Percentiles rank a stretch among this genome's conserved stretches.
Conservation (phyloP, 2,113 vertebrate species). For the Pseudorasbora parva region DNA sequence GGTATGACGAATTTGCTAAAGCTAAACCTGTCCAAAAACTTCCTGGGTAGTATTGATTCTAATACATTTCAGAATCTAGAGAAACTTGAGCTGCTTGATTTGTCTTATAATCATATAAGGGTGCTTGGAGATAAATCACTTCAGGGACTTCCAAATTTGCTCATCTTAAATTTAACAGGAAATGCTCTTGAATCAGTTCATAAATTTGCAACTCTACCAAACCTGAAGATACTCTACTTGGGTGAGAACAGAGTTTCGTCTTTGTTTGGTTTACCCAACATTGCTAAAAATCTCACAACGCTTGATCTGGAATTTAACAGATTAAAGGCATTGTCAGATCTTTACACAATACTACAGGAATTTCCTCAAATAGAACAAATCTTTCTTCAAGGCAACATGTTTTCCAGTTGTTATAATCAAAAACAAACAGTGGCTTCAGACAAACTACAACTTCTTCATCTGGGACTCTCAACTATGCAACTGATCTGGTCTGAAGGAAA, state of each 20-base stretch:
- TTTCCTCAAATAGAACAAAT: slow-evolving; percentile 68
- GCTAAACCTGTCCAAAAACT: slow-evolving; percentile 84
- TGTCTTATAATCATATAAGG: slow-evolving; percentile 88
- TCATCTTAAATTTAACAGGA: slow-evolving; percentile 75
- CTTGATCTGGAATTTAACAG: slow-evolving; percentile 79
- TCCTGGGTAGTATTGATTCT: slow-evolving; percentile 81
- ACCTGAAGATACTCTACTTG: slow-evolving; percentile 65
- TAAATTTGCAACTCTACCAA: slow-evolving; percentile 67
- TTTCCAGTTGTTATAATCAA: slow-evolving; percentile 73
- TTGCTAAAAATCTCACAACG: slow-evolving; percentile 49
- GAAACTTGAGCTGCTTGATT: slow-evolving; percentile 72
- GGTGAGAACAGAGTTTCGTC: slow-evolving; percentile 78
- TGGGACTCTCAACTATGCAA: slow-evolving; percentile 81
- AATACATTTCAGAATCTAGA: slow-evolving; percentile 76
- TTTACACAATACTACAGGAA: slow-evolving; percentile 72
- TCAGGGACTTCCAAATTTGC: slow-evolving; percentile 68
- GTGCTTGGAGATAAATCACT: slow-evolving; percentile 73
- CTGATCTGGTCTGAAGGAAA: slow-evolving; percentile 76
- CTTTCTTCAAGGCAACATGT: slow-evolving; percentile 75
- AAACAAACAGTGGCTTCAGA: slow-evolving; percentile 38
- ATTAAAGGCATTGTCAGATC: slow-evolving; percentile 70
- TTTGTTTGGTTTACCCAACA: neutral
- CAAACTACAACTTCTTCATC: slow-evolving; percentile 77
- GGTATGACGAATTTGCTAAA: slow-evolving; percentile 75
- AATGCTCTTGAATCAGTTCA: slow-evolving; percentile 79